These are phyloP conservation scores for Ariopsis seemanni DNA, from an alignment of 2,113 vertebrate species.

Conservation along the genomic window DNA sequence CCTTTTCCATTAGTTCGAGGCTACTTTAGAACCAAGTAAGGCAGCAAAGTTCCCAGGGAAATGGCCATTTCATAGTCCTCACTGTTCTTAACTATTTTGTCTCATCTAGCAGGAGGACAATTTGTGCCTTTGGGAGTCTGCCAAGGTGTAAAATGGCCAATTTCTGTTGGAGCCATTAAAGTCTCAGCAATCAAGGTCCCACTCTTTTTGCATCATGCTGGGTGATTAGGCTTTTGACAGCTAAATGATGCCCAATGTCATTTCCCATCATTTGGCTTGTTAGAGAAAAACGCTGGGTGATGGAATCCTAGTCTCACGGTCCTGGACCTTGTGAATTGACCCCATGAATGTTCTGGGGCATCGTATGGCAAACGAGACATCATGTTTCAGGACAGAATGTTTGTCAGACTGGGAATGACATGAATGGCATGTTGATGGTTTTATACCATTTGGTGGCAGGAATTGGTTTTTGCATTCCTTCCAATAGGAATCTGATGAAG, in stretches of 20 bases:
- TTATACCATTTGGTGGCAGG: neutral
- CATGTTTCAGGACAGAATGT: conserved; percentile 11
- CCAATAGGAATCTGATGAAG: neutral
- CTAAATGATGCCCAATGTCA: conserved; percentile 68
- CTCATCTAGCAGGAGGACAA: conserved; percentile 64
- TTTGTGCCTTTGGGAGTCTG: conserved; percentile 70
- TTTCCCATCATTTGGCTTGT: conserved; percentile 57
- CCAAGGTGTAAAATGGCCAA: conserved; percentile 73
- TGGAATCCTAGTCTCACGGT: conserved; percentile 43
- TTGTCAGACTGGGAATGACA: neutral
- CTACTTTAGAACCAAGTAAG: conserved; percentile 44
- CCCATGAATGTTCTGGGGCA: conserved; percentile 45
- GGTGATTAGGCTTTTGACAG: conserved; percentile 69
- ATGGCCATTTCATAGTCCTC: conserved; percentile 60
- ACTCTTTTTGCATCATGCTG: conserved; percentile 66
- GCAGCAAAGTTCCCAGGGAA: conserved; percentile 64
- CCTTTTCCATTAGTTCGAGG: conserved; percentile 40
- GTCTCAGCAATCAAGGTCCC: conserved; percentile 64
- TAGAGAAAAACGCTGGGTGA: conserved; percentile 51
- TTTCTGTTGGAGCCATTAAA: conserved; percentile 68
- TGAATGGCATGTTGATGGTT: neutral
- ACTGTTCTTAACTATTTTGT: conserved; percentile 61
- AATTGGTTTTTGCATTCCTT: neutral
- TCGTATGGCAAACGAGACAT: conserved; percentile 59
- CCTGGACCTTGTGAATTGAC: conserved; percentile 41